Conservation (phyloP, 2,797 vertebrate species). For the Scolopax bukidnonensis region DNA sequence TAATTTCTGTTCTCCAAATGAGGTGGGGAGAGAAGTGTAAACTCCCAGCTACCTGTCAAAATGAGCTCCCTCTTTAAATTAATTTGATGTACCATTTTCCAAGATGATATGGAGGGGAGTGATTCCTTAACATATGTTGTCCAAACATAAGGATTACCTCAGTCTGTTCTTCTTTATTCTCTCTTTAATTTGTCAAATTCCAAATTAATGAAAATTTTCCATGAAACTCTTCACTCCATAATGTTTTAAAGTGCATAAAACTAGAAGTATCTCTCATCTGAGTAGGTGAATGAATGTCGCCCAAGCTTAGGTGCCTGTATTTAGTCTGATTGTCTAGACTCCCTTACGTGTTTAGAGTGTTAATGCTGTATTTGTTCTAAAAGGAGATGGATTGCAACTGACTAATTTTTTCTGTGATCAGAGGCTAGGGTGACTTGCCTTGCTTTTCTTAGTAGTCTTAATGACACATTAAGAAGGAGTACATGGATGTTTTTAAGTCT, state of each 20-base stretch:
- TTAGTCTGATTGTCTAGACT: background rate
- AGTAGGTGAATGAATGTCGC: background rate
- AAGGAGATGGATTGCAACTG: background rate
- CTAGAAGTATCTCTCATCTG: background rate
- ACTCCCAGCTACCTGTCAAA: background rate
- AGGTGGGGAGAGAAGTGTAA: background rate
- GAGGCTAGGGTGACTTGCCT: background rate
- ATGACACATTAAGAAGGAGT: background rate
- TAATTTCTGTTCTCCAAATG: background rate
- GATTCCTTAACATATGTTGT: background rate
- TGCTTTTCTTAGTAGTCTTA: background rate
- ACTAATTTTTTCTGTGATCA: fast-evolving
- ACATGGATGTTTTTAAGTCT: fast-evolving
- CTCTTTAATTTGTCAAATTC: background rate
- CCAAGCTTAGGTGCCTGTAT: background rate
- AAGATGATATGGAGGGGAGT: background rate
- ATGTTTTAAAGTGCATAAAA: background rate
- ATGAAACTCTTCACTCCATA: background rate
- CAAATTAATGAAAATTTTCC: background rate
- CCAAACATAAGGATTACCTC: background rate
- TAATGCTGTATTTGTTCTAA: background rate
- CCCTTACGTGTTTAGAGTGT: background rate
- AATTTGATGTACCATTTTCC: background rate
- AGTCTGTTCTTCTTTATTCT: background rate
- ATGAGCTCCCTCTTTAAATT: background rate